These are phyloP conservation scores for Dasypus novemcinctus DNA, from an alignment of 2,113 vertebrate species.

Conservation along the genomic window DNA sequence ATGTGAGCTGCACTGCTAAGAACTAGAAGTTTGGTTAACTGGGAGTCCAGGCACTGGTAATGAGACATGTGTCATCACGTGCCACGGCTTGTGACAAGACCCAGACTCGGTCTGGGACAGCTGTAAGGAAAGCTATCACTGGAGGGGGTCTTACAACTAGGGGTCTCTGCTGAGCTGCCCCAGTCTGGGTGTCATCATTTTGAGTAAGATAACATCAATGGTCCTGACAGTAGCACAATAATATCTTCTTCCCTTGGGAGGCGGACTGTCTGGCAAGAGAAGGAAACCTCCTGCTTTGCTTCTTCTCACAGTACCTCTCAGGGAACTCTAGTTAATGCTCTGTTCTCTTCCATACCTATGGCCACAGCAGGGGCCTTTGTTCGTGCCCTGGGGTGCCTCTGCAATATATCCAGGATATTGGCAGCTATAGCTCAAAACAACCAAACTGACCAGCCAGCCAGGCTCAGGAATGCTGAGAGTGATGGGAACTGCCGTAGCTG, in stretches of 20 bases:
- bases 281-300: background rate
- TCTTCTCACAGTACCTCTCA: conserved; percentile 45
- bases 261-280: background rate
- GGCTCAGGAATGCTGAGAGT: background rate
- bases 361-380: background rate
- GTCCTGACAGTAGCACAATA: background rate
- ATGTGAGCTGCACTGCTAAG: background rate
- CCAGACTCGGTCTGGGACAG: background rate
- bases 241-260: background rate
- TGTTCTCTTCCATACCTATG: background rate
- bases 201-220: background rate
- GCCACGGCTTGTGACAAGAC: background rate
- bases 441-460: background rate
- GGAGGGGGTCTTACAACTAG: background rate
- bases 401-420: no score
- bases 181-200: background rate
- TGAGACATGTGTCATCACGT: background rate
- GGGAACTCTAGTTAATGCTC: background rate
- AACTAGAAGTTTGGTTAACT: background rate
- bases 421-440: background rate
- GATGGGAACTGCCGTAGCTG: background rate
- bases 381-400: background rate
- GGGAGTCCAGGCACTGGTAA: background rate
- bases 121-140: background rate
- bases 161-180: background rate